A percentile compares a stretch with the other conserved stretches of the same genome.
These are phyloP conservation scores for Apteryx owenii DNA, from an alignment of 2,113 vertebrate species.

Conservation along the genomic window DNA sequence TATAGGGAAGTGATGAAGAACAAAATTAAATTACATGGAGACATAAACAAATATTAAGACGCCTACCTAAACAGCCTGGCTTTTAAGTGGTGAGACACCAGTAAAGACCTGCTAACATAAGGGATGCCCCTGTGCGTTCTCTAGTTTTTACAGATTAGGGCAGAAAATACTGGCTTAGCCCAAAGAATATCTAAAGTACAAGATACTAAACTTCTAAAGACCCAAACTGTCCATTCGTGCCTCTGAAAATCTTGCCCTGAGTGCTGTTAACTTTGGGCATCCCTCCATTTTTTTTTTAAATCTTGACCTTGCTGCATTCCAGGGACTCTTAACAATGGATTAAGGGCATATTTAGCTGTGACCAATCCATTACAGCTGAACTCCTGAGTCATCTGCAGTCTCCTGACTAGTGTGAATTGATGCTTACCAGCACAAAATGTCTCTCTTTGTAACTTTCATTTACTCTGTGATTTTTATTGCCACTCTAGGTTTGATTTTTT, in stretches of 20 bases:
- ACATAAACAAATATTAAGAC: neutral
- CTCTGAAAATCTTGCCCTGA: neutral
- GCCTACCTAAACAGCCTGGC: neutral
- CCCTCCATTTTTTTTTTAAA: neutral
- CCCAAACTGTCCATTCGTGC: neutral
- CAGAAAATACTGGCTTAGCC: neutral
- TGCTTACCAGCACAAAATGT: neutral
- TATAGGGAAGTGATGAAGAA: neutral
- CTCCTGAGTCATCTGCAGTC: neutral
- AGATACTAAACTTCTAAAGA: neutral
- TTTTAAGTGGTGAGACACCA: neutral
- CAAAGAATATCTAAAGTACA: neutral
- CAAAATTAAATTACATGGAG: neutral
- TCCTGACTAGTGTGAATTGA: neutral
- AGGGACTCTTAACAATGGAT: conserved; percentile 17
- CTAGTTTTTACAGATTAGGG: neutral
- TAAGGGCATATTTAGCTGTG: conserved; percentile 24
- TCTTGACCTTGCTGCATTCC: conserved; percentile 16
- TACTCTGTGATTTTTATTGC: neutral
- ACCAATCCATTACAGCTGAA: neutral
- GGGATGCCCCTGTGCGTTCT: neutral
- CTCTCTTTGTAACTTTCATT: neutral
- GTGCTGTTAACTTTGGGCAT: neutral
- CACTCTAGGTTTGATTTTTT: neutral
- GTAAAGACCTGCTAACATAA: neutral